Evolutionary conservation across 2,113 vertebrate genomes (phyloP), one percentile per base, ranked within the genome.

Genomic region (Peucedramus taeniatus): DNA sequence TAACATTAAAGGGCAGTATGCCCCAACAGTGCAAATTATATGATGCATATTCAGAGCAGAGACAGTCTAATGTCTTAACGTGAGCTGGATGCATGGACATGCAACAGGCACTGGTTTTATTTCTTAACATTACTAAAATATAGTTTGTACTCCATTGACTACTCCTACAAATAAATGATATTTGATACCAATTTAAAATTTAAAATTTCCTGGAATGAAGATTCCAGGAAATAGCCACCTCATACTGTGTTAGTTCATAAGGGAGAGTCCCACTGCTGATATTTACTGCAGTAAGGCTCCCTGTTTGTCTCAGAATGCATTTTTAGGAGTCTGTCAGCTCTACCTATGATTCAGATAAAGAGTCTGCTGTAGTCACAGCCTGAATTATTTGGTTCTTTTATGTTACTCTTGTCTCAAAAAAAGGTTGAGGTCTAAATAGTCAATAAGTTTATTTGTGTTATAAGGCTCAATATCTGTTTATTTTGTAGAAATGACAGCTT

Each of bases 1-100:
- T 16, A 69, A 10, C 8, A 69, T 2, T 6, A 65, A 87, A 91
- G 23, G 19, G 19, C 14, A 39, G 17, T 31, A n/a, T 23, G 31
- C 5, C 19, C 44, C 20, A 66, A 39, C 7, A 35, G 6, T 33
- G 17, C 3, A 6, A 88, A 76, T 20, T 0, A 31, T 26, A 15
- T 19, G 6, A 44, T 24, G 7, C 10, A 31, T 81, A n/a, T 44
- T 76, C 53, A 87, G 75, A 80, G 10, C 49, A 68, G 14, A 51
- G 23, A 50, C 5, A 1, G 1, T 11, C 47, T 90, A 49, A 64
- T 35, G 5, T 31, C 3, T 0, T 45, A 49, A 50, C 1, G 3
- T 23, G 23, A 80, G 10, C 9, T 50, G 68, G 20, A 42, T 39
- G 20, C 7, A 64, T 1, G 1, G 18, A 31, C 11, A 53, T 12